A percentile compares a stretch with the other conserved stretches of the same genome.
Conservation (phyloP, 2,888 invertebrate genomes). For the Rhabditoides inermis region DNA sequence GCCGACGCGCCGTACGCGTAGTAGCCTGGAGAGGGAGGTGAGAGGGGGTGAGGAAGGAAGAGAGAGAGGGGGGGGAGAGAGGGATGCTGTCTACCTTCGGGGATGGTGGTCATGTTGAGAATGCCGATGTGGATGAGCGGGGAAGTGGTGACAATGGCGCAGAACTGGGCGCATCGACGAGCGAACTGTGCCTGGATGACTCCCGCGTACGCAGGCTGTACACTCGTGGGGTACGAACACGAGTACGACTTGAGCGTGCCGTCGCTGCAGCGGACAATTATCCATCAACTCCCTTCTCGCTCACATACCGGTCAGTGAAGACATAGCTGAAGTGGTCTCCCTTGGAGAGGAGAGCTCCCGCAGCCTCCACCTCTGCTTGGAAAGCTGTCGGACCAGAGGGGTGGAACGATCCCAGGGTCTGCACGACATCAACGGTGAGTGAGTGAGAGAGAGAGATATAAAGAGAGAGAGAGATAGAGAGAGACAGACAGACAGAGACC, state of each 20-base stretch:
- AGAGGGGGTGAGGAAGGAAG: background rate
- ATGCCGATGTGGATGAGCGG: slow-evolving; percentile 41
- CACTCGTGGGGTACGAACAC: slow-evolving; percentile 38
- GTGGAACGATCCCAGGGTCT: slow-evolving; percentile 36
- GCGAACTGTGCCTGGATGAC: slow-evolving; percentile 45
- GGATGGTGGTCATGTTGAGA: slow-evolving; percentile 38
- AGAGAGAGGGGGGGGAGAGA: background rate
- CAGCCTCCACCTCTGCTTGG: slow-evolving; percentile 25
- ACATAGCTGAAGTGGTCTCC: slow-evolving; percentile 41
- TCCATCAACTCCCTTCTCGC: no score
- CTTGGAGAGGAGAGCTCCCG: slow-evolving; percentile 15
- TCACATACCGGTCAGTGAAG: slow-evolving; percentile 36
- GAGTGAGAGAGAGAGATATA: background rate
- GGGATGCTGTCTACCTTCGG: slow-evolving; percentile 22
- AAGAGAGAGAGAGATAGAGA: background rate
- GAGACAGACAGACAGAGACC: background rate
- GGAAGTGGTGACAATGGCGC: slow-evolving; percentile 43
- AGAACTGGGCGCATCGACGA: slow-evolving; percentile 42
- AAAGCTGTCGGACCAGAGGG: slow-evolving; percentile 24
- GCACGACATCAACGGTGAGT: background rate
- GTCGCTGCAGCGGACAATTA: no score
- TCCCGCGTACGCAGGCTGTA: slow-evolving; percentile 43
- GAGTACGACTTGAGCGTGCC: slow-evolving; percentile 34
- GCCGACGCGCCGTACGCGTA: slow-evolving; percentile 45
- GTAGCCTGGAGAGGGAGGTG: slow-evolving; percentile 16